These are phyloP conservation scores for Crotalus horridus DNA, from an alignment of 2,113 vertebrate genomes.

Conservation along the genomic window DNA sequence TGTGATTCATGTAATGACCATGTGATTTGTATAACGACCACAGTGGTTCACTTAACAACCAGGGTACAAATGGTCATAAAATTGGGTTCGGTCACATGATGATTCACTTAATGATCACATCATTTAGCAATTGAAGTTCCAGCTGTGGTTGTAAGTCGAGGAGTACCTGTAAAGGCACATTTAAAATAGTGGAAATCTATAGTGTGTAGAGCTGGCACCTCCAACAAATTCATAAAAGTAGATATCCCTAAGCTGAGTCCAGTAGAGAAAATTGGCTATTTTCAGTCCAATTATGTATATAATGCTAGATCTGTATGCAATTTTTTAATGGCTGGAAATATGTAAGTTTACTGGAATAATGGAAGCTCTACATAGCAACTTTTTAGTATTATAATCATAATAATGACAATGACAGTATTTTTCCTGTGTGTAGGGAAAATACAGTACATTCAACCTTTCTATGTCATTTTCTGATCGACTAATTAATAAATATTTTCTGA, in stretches of 20 bases:
- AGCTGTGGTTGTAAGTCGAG: neutral
- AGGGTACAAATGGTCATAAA: neutral
- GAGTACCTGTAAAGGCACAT: neutral
- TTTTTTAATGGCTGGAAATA: slow-evolving; percentile 32
- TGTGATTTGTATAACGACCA: neutral
- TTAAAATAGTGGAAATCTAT: neutral
- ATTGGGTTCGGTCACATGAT: neutral
- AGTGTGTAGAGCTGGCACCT: neutral
- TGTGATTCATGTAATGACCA: neutral
- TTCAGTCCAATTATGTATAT: neutral
- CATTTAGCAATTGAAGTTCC: neutral
- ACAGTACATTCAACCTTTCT: neutral
- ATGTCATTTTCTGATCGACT: slow-evolving; percentile 33
- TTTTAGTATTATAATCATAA: neutral
- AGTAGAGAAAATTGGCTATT: neutral
- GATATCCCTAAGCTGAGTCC: neutral
- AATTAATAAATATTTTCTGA: slow-evolving; percentile 42
- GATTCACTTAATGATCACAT: neutral
- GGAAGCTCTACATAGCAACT: neutral
- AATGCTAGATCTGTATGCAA: neutral
- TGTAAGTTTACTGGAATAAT: neutral
- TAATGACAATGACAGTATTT: neutral
- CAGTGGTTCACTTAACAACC: neutral
- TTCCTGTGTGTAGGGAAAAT: neutral
- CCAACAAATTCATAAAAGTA: neutral